Evolutionary conservation across 2,797 vertebrate species (phyloP).

Genomic region (Pangasius krempfi): DNA sequence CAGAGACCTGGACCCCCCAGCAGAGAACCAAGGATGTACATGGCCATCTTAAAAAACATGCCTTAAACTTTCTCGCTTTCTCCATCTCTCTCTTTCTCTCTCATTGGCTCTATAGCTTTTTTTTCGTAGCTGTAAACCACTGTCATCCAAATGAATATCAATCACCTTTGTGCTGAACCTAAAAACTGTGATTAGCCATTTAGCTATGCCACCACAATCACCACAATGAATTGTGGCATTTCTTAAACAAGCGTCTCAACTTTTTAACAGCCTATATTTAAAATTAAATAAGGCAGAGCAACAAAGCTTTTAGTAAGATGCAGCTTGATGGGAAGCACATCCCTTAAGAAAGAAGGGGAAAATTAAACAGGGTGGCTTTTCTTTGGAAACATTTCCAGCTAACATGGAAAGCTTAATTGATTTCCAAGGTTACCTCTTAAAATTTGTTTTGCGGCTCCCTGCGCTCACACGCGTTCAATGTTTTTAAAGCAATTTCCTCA

Average conservation of each 20-base stretch:
- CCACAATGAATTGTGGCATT: conserved; percentile 76
- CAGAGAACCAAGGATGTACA: background rate
- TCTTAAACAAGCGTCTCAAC: conserved; percentile 80
- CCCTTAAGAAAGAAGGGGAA: conserved; percentile 27
- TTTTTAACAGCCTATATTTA: conserved; percentile 79
- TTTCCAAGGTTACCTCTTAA: conserved; percentile 79
- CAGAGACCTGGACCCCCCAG: background rate
- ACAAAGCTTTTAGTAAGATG: conserved; percentile 59
- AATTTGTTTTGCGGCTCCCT: conserved; percentile 76
- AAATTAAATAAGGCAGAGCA: conserved; percentile 61
- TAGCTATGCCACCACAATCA: conserved; percentile 68
- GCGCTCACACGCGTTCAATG: conserved; percentile 58
- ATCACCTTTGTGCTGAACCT: conserved; percentile 79
- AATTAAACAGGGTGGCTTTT: conserved; percentile 59
- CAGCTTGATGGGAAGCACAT: background rate
- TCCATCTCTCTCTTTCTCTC: background rate
- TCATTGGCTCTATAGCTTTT: background rate
- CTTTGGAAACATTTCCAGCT: conserved; percentile 61
- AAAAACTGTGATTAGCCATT: conserved; percentile 82
- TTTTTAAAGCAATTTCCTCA: conserved; percentile 70
- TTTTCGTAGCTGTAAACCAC: conserved; percentile 64
- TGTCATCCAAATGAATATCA: conserved; percentile 80
- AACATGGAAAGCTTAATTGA: conserved; percentile 75
- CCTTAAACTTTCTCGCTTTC: background rate
- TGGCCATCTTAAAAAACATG: background rate